Base-by-base conservation (phyloP, 2,113 vertebrate species). In the Carassius carassius region DNA sequence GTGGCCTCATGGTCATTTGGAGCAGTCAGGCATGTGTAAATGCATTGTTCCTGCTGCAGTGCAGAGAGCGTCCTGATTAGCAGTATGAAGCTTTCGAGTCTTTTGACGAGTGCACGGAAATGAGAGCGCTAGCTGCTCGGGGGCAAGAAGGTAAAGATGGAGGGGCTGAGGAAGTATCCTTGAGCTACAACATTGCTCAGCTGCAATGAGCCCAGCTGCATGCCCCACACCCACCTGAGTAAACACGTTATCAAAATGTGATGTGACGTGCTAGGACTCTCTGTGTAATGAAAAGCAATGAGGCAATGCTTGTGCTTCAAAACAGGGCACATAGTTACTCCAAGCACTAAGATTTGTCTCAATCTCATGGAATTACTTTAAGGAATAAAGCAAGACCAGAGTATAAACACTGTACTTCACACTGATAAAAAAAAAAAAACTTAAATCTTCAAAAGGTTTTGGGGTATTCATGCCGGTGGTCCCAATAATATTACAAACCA, bases 341-440 rank as follows among this genome's bases (percentile, higher is more conserved):
- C 86, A 83, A 82, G 85, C 79, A 54, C 21, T 83, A 49, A 81
- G 86, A 89, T 91, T 89, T 88, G 85, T 92, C 87, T 90, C 72
- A 87, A 37, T 90, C 90, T 90, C 79, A 85, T 90, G 90, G 88
- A 91, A 92, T 93, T 90, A 90, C 87, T 1, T 32, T 65, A 83
- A 86, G 77, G 69, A 84, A 90, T 81, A 73, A 87, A 86, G 70
- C 72, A 37, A 81, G 10, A 25, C 41, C 25, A 70, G 29, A 16
- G 84, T 65, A 62, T 23, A 49, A 73, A 78, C 35, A 11, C 12
- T 32, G 23, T 44, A 60, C 35, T 60, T 63, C 72, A 35, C 32
- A 16, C 37, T 37, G 67, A 19, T 37, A n/a, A 60, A 60, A 60
- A 49, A 49, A 0, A 3, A 47, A 47, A 25, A 3, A 32, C 19